A percentile compares a stretch with the other conserved stretches of the same genome.
phyloP scores from a whole-genome alignment of 2,113 vertebrate species.

The Esox niger region DNA sequence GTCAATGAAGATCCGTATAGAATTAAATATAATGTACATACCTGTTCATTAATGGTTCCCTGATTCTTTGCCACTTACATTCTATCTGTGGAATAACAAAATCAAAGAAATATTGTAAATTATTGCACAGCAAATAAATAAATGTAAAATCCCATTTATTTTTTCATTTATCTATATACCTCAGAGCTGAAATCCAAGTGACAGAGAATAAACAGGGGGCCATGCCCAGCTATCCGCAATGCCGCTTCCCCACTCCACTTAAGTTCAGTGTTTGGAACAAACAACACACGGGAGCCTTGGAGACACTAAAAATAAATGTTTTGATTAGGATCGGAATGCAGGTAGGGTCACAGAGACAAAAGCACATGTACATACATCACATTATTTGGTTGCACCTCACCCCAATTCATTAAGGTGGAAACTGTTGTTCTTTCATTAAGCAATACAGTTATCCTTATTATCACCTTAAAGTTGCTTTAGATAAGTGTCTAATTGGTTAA shows the following conservation, averaged over 20 bases:
- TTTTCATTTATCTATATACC: conserved; percentile 30
- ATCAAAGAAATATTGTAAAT: neutral
- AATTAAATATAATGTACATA: conserved; percentile 4
- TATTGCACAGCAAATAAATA: neutral
- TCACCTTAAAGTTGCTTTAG: too few relatives aligned
- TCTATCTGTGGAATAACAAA: conserved; percentile 26
- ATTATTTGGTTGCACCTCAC: too few relatives aligned
- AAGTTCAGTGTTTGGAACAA: conserved; percentile 46
- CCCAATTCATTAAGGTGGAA: too few relatives aligned
- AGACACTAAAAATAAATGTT: conserved; percentile 41
- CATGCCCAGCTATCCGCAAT: conserved; percentile 38
- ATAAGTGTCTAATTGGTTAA: too few relatives aligned
- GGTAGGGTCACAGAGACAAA: neutral
- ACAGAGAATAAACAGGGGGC: conserved; percentile 55
- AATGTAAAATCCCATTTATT: neutral
- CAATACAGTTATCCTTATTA: too few relatives aligned
- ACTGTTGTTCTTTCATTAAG: too few relatives aligned
- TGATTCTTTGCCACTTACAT: neutral
- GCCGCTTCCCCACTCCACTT: conserved; percentile 63
- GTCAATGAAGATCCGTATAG: neutral
- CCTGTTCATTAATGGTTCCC: conserved; percentile 18
- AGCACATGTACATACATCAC: too few relatives aligned
- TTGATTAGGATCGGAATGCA: neutral
- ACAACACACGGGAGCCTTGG: conserved; percentile 48
- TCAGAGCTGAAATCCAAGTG: conserved; percentile 36